phyloP scores from a whole-genome alignment of 2,888 invertebrate genomes.

The Tanypteryx hageni region DNA sequence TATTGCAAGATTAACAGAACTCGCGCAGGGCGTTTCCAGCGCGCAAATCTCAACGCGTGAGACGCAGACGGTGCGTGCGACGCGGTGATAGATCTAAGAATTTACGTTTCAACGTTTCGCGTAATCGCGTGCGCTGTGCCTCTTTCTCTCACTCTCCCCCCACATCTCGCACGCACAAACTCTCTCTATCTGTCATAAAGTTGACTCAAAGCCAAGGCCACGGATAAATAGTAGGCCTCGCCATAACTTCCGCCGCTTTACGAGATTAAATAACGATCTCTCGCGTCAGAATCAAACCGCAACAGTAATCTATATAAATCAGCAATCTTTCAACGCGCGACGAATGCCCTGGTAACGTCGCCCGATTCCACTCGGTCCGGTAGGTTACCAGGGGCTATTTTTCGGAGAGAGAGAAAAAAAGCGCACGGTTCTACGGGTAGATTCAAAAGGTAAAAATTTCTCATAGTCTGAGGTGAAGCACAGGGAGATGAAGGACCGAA shows the following conservation, averaged over 20 bases:
- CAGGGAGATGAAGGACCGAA: background rate
- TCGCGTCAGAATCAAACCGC: background rate
- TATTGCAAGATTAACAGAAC: background rate
- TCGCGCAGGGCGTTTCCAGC: background rate
- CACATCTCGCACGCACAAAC: background rate
- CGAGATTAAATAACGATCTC: conserved; percentile 35
- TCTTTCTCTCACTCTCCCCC: background rate
- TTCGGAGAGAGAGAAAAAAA: no score
- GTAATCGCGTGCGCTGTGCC: background rate
- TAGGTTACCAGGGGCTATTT: background rate
- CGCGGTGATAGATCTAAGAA: background rate
- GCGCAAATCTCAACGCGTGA: background rate
- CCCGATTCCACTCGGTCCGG: background rate
- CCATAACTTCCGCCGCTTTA: background rate
- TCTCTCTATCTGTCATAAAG: conserved; percentile 8
- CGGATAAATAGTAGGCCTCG: background rate
- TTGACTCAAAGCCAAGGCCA: conserved; percentile 28
- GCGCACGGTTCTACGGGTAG: background rate
- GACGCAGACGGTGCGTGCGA: background rate
- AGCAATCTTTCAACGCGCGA: background rate
- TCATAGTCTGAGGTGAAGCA: background rate
- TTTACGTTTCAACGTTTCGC: background rate
- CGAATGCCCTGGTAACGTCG: background rate
- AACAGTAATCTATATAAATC: no score
- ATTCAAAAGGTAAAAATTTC: background rate